These are phyloP conservation scores for Procambarus virginalis DNA, from an alignment of 1,140 invertebrate genomes.

Conservation along the genomic window DNA sequence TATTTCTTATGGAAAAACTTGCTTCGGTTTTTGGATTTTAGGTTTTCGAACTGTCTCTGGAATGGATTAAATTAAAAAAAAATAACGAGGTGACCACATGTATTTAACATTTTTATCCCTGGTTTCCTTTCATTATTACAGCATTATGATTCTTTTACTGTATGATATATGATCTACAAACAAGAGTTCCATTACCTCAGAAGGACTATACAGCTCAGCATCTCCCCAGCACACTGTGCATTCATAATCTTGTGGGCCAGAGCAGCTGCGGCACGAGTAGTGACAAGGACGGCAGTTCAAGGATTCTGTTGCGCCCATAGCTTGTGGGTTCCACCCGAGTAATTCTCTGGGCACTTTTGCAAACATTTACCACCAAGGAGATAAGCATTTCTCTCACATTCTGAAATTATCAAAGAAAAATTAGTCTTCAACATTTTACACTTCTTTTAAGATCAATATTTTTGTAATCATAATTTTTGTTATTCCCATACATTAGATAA, in stretches of 20 bases:
- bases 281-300: constrained; percentile 76
- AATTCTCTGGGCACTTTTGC: constrained; percentile 11
- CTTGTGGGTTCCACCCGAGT: constrained; percentile 30
- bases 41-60: too few species aligned
- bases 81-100: too few species aligned
- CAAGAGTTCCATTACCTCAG: constrained; percentile 17
- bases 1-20: too few species aligned
- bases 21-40: too few species aligned
- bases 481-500: neutral
- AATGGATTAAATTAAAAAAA: too few species aligned
- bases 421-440: neutral
- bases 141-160: too few species aligned
- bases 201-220: constrained; percentile 72
- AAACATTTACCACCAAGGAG: constrained; percentile 34
- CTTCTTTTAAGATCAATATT: neutral
- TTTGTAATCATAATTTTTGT: neutral
- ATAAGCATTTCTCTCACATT: constrained; percentile 17
- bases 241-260: constrained; percentile 77
- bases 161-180: neutral
- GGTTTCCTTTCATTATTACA: too few species aligned
- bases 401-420: constrained; percentile 9
- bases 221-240: constrained; percentile 77
- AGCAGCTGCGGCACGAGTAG: constrained; percentile 78
- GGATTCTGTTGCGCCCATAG: constrained; percentile 20
- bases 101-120: too few species aligned